Conservation (phyloP, 2,888 invertebrate genomes). For the Tanytarsus gracilentus region DNA sequence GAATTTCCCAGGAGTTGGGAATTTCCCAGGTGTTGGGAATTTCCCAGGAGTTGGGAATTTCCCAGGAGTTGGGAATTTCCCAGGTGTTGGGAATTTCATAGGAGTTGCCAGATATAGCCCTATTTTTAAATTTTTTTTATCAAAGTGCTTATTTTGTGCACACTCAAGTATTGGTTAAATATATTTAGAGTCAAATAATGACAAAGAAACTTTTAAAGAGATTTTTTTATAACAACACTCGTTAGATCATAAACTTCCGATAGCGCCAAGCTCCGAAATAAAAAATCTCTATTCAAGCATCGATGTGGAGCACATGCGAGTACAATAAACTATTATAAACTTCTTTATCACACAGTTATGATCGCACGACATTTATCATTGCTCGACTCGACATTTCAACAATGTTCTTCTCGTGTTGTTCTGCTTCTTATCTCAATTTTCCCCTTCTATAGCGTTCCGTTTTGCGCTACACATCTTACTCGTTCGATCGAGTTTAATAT, state of each 20-base stretch:
- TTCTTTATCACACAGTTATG: not conserved
- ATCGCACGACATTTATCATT: conserved; percentile 14
- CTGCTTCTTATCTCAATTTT: not conserved
- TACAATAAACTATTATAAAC: not conserved
- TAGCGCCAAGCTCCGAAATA: not conserved
- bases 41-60: too few species aligned
- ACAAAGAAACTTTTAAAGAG: too few species aligned
- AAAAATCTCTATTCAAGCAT: not conserved
- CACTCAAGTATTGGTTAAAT: too few species aligned
- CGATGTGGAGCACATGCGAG: not conserved
- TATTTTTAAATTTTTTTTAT: conserved; percentile 3
- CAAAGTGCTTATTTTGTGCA: too few species aligned
- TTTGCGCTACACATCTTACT: not conserved
- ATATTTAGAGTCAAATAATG: too few species aligned
- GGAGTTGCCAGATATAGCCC: too few species aligned
- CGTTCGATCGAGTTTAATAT: not conserved
- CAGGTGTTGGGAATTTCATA: too few species aligned
- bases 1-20: too few species aligned
- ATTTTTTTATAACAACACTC: not conserved
- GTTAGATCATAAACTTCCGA: not conserved
- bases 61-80: too few species aligned
- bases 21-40: too few species aligned
- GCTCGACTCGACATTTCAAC: not conserved
- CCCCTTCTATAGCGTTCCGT: not conserved
- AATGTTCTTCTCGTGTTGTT: not conserved